These are phyloP conservation scores for Orgyia antiqua DNA, from an alignment of 2,888 invertebrate genomes.

Conservation along the genomic window DNA sequence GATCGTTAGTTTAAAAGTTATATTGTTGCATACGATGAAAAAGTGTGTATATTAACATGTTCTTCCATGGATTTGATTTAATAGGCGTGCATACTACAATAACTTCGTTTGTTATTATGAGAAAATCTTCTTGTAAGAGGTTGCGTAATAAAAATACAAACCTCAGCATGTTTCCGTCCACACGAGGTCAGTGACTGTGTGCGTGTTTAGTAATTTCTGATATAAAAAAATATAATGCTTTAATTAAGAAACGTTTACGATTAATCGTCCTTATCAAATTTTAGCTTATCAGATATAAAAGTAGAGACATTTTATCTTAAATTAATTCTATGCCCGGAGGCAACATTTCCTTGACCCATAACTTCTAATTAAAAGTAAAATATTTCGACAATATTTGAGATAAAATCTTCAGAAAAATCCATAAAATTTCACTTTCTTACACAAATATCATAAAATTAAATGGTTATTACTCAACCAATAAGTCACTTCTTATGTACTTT, in stretches of 20 bases:
- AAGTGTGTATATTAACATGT: too few species aligned
- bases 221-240: slow-evolving; percentile 23
- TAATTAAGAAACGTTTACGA: slow-evolving; percentile 25
- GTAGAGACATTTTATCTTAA: slow-evolving; percentile 4
- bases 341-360: not conserved
- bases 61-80: slow-evolving; percentile 16
- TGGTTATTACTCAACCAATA: not conserved
- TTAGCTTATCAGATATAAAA: slow-evolving; percentile 13
- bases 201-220: slow-evolving; percentile 17
- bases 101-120: slow-evolving; percentile 28
- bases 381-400: not conserved
- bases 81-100: slow-evolving; percentile 17
- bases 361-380: slow-evolving; percentile 1
- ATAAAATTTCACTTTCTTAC: too few species aligned
- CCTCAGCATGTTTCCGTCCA: slow-evolving; percentile 27
- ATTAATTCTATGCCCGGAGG: slow-evolving; percentile 7
- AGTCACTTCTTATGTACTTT: slow-evolving; percentile 6
- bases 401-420: not conserved
- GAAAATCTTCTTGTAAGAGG: slow-evolving; percentile 19
- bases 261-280: slow-evolving; percentile 25
- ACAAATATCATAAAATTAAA: too few species aligned
- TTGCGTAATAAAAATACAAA: slow-evolving; percentile 32
- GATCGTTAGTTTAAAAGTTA: too few species aligned
- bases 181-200: slow-evolving; percentile 23
- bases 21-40: too few species aligned